These are phyloP conservation scores for Channa maculata DNA, from an alignment of 2,113 vertebrate genomes.

Conservation along the genomic window DNA sequence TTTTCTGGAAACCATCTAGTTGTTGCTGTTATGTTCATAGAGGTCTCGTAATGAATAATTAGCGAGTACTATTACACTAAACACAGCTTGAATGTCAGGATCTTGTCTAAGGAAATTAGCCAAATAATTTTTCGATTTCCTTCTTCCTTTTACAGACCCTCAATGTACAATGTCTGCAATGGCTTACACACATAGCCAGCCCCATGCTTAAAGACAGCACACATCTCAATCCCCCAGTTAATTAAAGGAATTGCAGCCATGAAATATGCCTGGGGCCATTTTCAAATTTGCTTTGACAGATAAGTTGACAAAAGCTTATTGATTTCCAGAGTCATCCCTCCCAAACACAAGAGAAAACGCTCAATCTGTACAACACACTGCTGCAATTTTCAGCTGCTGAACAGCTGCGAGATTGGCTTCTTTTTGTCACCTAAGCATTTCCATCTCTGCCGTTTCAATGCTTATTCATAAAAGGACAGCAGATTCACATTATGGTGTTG, in stretches of 20 bases:
- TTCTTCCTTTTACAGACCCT: constrained; percentile 10
- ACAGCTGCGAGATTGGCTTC: neutral
- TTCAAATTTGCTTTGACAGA: constrained; percentile 67
- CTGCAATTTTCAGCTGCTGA: neutral
- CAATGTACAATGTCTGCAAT: neutral
- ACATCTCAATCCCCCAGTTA: constrained; percentile 61
- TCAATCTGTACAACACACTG: constrained; percentile 2
- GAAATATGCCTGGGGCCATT: constrained; percentile 57
- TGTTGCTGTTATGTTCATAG: neutral
- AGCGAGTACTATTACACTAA: constrained; percentile 2
- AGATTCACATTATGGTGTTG: constrained; percentile 1
- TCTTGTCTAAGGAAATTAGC: neutral
- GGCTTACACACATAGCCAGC: neutral
- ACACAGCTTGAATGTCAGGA: constrained; percentile 6
- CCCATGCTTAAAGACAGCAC: neutral
- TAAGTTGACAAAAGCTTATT: constrained; percentile 54
- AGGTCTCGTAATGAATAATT: constrained; percentile 14
- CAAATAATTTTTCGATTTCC: neutral
- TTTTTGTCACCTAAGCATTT: constrained; percentile 4
- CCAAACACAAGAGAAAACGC: constrained; percentile 1
- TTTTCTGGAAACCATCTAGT: neutral
- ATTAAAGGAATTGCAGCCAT: constrained; percentile 49
- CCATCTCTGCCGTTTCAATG: neutral
- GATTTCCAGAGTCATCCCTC: constrained; percentile 49
- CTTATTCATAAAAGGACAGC: constrained; percentile 4